phyloP scores from a whole-genome alignment of 2,797 vertebrate genomes.

The Parotocinclus haroldoi region DNA sequence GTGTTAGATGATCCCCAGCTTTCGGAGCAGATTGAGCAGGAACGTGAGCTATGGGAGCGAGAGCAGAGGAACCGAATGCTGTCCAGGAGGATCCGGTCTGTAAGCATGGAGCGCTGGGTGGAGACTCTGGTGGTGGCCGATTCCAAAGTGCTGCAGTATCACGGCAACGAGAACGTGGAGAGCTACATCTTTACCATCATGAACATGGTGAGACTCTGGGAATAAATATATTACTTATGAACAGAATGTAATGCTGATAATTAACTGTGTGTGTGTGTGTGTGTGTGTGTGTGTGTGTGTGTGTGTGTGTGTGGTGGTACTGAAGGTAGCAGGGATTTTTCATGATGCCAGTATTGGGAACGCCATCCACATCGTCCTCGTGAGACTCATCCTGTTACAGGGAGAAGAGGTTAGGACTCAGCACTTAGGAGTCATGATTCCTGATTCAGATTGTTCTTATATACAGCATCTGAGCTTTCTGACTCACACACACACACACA shows the following conservation, averaged over 20 bases:
- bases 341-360: slow-evolving; percentile 95
- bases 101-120: slow-evolving; percentile 95
- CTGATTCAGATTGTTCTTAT: not conserved
- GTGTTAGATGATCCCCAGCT: slow-evolving; percentile 68
- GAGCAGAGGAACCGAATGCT: slow-evolving; percentile 38
- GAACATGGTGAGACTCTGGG: slow-evolving; percentile 97
- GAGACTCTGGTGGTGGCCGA: slow-evolving; percentile 96
- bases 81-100: slow-evolving; percentile 73
- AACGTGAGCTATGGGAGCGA: slow-evolving; percentile 79
- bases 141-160: slow-evolving; percentile 92
- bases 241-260: no score
- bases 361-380: slow-evolving; percentile 89
- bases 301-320: slow-evolving; percentile 10
- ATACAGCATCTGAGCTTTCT: no score
- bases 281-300: not conserved
- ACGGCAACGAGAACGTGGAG: slow-evolving; percentile 89
- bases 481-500: no score
- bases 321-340: slow-evolving; percentile 90
- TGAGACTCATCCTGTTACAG: slow-evolving; percentile 90
- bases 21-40: slow-evolving; percentile 67
- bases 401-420: slow-evolving; percentile 85
- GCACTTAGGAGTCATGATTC: not conserved
- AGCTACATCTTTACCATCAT: slow-evolving; percentile 97
- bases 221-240: no score
- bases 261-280: no score